These are phyloP conservation scores for Stenolophus ochropezus DNA, from an alignment of 2,888 invertebrate genomes.

Conservation along the genomic window DNA sequence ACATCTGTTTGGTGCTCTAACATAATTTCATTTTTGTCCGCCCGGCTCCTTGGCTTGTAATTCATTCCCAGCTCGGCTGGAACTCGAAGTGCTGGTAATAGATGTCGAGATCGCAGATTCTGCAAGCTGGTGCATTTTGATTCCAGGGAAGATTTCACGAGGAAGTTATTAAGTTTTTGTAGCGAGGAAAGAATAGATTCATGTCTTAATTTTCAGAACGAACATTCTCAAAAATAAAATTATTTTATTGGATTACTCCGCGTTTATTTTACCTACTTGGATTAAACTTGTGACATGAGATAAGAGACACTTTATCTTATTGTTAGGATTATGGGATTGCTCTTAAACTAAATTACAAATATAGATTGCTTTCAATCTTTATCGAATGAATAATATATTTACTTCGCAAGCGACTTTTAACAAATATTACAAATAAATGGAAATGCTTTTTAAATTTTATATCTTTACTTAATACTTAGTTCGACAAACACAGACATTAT, in stretches of 20 bases:
- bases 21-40: constrained; percentile 42
- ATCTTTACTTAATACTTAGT: no score
- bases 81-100: constrained; percentile 3
- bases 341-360: no score
- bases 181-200: constrained; percentile 10
- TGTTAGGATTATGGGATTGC: no score
- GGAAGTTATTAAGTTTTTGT: constrained; percentile 26
- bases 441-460: no score
- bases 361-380: no score
- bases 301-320: not conserved
- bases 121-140: constrained; percentile 45
- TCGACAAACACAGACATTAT: no score
- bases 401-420: no score
- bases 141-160: not conserved
- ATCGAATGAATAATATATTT: no score
- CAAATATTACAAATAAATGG: no score
- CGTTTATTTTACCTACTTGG: not conserved
- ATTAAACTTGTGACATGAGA: not conserved
- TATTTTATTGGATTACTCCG: not conserved
- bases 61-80: not conserved
- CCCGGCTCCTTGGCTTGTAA: not conserved
- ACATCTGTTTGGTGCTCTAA: constrained; percentile 36
- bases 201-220: not conserved
- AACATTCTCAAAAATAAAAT: not conserved
- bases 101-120: constrained; percentile 17